phyloP scores from a whole-genome alignment of 2,797 vertebrate species.

The Benthosema pterotum region DNA sequence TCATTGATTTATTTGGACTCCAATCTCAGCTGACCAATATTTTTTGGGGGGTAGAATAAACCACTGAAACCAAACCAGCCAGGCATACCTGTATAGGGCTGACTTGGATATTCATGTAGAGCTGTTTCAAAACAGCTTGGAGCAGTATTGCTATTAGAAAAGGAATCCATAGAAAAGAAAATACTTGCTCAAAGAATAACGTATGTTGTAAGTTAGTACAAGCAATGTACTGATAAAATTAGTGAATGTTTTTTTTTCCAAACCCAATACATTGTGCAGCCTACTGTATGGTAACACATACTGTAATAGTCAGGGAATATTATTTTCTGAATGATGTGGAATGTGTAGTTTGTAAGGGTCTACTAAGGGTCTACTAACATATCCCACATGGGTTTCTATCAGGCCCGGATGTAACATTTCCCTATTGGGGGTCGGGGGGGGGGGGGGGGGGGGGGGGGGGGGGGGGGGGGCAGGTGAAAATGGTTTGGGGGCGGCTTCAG shows the following conservation, averaged over 20 bases:
- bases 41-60: slow-evolving; percentile 31
- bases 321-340: no score
- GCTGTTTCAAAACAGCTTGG: slow-evolving; percentile 4
- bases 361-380: no score
- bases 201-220: background rate
- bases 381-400: no score
- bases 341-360: no score
- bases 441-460: no score
- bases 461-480: no score
- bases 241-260: background rate
- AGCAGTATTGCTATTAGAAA: slow-evolving; percentile 24
- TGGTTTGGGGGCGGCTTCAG: no score
- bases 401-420: no score
- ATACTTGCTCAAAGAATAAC: slow-evolving; percentile 16
- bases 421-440: no score
- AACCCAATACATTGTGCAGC: background rate
- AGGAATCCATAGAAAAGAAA: slow-evolving; percentile 9
- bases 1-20: slow-evolving; percentile 39
- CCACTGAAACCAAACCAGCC: slow-evolving; percentile 6
- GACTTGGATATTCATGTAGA: slow-evolving; percentile 18
- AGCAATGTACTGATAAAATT: background rate
- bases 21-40: slow-evolving; percentile 23
- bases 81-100: slow-evolving; percentile 3
- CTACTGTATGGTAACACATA: background rate
- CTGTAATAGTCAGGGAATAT: no score